phyloP scores from a whole-genome alignment of 2,113 vertebrate species.

The Ailuropoda melanoleuca region DNA sequence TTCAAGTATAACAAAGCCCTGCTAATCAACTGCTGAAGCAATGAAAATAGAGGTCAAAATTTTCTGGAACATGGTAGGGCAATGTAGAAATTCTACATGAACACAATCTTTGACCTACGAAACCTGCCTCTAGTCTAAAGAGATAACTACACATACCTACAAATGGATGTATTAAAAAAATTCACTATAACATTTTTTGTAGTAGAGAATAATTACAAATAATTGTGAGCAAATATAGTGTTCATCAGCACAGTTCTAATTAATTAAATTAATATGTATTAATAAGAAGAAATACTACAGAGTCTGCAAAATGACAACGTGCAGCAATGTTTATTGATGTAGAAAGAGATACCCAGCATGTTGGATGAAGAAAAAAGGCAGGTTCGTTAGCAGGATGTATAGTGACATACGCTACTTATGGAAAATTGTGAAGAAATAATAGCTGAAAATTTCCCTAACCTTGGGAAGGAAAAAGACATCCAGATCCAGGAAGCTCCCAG shows the following conservation, averaged over 20 bases:
- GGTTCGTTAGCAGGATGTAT: not conserved
- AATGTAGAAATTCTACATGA: constrained; percentile 1
- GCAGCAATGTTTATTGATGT: not conserved
- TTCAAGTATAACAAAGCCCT: not conserved
- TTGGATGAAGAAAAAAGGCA: not conserved
- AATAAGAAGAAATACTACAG: not conserved
- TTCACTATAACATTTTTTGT: not conserved
- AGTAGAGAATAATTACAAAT: not conserved
- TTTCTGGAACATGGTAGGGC: not conserved
- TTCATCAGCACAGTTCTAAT: not conserved
- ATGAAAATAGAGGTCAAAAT: not conserved
- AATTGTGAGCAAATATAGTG: not conserved
- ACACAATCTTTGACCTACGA: not conserved
- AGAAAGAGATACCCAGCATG: not conserved
- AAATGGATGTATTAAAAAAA: not conserved
- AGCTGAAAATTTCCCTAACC: not conserved
- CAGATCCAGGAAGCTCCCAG: not conserved
- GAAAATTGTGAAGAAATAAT: not conserved
- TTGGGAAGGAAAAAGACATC: not conserved
- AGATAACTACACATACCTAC: not conserved
- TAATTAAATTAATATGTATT: not conserved
- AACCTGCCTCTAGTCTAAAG: not conserved
- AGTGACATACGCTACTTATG: not conserved
- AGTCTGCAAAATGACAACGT: not conserved
- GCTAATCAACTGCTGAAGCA: not conserved